A percentile compares a stretch with the other conserved stretches of the same genome.
Conservation (phyloP, 2,888 invertebrate species). For the Polylopha cassiicola region DNA sequence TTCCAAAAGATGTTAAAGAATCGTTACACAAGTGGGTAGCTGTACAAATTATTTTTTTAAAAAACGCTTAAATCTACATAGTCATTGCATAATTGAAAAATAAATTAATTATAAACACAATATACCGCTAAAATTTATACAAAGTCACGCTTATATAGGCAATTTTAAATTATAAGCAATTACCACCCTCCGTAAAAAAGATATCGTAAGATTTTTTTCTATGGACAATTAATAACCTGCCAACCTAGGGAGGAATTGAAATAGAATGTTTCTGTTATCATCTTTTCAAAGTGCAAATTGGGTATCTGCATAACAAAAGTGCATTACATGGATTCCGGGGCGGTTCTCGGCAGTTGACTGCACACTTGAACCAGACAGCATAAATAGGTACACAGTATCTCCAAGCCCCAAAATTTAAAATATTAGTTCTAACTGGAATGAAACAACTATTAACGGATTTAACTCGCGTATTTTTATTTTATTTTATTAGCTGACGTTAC, state of each 20-base stretch:
- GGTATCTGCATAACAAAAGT: slow-evolving; percentile 5
- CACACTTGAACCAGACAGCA: no score
- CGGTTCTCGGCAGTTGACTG: no score
- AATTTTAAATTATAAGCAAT: slow-evolving; percentile 4
- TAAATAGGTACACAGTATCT: no score
- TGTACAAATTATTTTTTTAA: not conserved
- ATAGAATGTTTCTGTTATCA: slow-evolving; percentile 9
- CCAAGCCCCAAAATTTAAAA: no score
- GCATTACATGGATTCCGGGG: slow-evolving; percentile 3
- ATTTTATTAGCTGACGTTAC: no score
- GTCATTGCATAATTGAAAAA: slow-evolving; percentile 14
- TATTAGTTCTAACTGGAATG: no score
- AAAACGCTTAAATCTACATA: slow-evolving; percentile 1
- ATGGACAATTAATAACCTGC: slow-evolving; percentile 14
- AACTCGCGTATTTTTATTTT: no score
- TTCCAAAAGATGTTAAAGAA: no score
- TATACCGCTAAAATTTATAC: slow-evolving; percentile 6
- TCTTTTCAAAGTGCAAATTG: slow-evolving; percentile 18
- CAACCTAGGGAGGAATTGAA: slow-evolving; percentile 1
- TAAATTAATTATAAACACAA: slow-evolving; percentile 15
- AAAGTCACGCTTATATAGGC: slow-evolving; percentile 15
- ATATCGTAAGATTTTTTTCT: slow-evolving; percentile 1
- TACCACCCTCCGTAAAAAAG: slow-evolving; percentile 10
- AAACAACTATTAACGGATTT: no score
- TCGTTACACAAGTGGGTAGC: not conserved